phyloP scores from a whole-genome alignment of 1,140 invertebrate species.

The Holcopasites calliopsidis region DNA sequence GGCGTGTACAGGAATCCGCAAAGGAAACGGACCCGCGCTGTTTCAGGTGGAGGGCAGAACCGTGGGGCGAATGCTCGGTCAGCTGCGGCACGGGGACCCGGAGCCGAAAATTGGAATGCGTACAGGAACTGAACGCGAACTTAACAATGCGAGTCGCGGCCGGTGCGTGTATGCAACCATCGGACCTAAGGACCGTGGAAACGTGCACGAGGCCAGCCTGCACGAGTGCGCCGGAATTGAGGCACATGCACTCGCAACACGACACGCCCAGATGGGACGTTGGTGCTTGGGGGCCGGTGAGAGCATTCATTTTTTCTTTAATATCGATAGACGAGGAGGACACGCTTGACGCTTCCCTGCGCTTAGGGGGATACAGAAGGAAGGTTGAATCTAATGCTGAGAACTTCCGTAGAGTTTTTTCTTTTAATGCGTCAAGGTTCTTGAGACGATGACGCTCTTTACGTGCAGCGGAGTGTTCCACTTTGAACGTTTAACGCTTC shows the following conservation, averaged over 20 bases:
- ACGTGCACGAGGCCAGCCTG: slow-evolving; percentile 68
- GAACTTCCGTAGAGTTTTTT: too few species aligned
- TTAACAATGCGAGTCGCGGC: slow-evolving; percentile 78
- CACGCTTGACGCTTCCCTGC: background rate
- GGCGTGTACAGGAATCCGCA: background rate
- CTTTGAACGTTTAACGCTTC: too few species aligned
- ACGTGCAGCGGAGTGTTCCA: background rate
- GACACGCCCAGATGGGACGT: slow-evolving; percentile 70
- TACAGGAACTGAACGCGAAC: slow-evolving; percentile 78
- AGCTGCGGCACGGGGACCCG: slow-evolving; percentile 85
- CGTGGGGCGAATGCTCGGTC: slow-evolving; percentile 82
- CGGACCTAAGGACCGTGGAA: slow-evolving; percentile 69
- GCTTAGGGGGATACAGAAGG: background rate
- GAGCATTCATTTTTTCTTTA: slow-evolving; percentile 19
- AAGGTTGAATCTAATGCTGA: too few species aligned
- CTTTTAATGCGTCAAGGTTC: background rate
- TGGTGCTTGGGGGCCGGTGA: slow-evolving; percentile 71
- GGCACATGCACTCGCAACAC: slow-evolving; percentile 66
- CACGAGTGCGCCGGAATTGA: slow-evolving; percentile 64
- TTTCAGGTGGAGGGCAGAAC: slow-evolving; percentile 69
- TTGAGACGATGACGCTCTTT: background rate
- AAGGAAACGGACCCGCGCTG: background rate
- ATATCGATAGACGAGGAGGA: background rate
- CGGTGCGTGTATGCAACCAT: slow-evolving; percentile 75
- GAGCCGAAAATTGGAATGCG: slow-evolving; percentile 79